These are phyloP conservation scores for Myotis myotis DNA, from an alignment of 2,797 vertebrate species.

Conservation along the genomic window DNA sequence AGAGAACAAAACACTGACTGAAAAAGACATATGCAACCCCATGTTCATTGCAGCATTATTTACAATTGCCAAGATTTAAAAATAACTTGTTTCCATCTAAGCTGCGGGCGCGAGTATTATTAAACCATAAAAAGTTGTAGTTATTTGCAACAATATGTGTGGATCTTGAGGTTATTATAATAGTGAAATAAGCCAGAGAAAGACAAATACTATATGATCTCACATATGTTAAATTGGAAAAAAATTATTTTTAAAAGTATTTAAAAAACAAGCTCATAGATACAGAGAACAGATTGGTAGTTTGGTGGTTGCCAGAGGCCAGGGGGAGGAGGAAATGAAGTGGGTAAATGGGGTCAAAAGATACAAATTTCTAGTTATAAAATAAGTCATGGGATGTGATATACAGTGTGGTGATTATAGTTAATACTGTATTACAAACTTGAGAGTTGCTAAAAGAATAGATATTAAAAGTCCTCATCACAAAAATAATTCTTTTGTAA, in stretches of 20 bases:
- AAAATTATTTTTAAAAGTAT: too few relatives aligned
- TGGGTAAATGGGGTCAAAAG: not conserved
- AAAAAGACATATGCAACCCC: not conserved
- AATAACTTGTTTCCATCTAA: not conserved
- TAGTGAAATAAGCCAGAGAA: too few relatives aligned
- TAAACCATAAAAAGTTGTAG: not conserved
- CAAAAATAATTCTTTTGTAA: not conserved
- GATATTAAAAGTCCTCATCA: not conserved
- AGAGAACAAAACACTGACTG: not conserved
- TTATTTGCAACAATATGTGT: not conserved
- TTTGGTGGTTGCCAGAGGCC: not conserved
- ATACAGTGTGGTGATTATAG: not conserved
- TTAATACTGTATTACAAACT: too few relatives aligned
- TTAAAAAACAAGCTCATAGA: not conserved
- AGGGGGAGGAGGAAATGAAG: not conserved
- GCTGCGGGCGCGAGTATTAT: not conserved
- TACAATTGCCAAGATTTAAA: not conserved
- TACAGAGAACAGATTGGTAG: not conserved
- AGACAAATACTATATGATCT: too few relatives aligned
- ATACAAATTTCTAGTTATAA: too few relatives aligned
- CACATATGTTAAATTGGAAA: too few relatives aligned
- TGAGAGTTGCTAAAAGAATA: not conserved
- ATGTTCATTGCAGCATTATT: not conserved
- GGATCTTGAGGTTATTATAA: too few relatives aligned
- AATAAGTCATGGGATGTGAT: not conserved